Evolutionary conservation across 2,113 vertebrate genomes (phyloP), one percentile per base, ranked within the genome.

Genomic region (Carettochelys insculpta): DNA sequence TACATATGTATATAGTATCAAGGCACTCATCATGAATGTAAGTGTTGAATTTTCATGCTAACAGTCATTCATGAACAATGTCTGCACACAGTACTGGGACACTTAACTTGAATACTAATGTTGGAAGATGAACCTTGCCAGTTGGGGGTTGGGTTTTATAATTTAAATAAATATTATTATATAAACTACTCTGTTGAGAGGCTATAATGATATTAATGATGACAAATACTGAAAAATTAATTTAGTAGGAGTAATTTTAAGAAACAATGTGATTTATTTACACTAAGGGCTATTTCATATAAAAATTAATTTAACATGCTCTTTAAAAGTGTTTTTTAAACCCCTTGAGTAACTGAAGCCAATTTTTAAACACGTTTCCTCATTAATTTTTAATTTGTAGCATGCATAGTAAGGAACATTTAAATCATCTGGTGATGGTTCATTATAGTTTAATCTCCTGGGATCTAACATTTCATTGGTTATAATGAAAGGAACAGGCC

Each of bases 371-470:
- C 86, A 97, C 83, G 71, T 93, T 97, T 97, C 22, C 88, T 95
- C 85, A 80, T 97, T 97, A 96, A 90, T 97, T 97, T 98, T 97
- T 91, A 87, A 77, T 95, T 97, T 96, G 79, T 92, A 95, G 83
- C 94, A 56, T 92, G 41, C 65, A 68, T 93, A 94, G 47, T 93
- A 77, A 92, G 88, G 79, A 94, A 71, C 81, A 58, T 96, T 96
- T 92, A 93, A 94, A 89, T 58, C 85, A 81, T 88, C 75, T 92
- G 52, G 85, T 89, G 87, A 95, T n/a, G 53, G 53, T 88, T 89
- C 83, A 83, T 95, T 58, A 85, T 53, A 85, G 83, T 95, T 97
- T 91, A 89, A n/a, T 96, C 53, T 94, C 54, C 71, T 96, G 85
- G 96, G 95, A 93, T 4, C 31, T 95, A 94, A 94, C 94, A 92